Percentiles rank a stretch among this genome's conserved stretches.
Evolutionary conservation across 1,140 invertebrate genomes (phyloP).

Genomic region (Branchinecta lindahli): DNA sequence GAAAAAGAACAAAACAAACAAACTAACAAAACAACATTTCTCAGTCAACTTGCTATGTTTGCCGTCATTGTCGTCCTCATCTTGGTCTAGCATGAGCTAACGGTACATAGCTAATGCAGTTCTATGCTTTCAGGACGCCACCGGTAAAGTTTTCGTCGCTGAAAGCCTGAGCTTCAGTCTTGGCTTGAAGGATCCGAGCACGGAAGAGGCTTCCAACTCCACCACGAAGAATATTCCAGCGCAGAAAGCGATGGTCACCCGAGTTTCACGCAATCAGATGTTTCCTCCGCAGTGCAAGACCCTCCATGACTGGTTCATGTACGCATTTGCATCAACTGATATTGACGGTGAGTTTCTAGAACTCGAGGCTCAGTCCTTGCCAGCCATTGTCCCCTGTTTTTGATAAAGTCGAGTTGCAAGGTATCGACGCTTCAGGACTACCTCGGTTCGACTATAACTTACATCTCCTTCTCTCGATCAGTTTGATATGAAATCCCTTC

Average conservation of each 20-base stretch:
- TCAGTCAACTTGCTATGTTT: too few relatives aligned
- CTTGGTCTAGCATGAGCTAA: too few relatives aligned
- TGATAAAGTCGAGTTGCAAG: too few relatives aligned
- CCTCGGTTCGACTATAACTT: background rate
- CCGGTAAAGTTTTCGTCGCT: background rate
- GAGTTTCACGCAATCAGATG: conserved; percentile 71
- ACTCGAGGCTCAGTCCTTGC: too few relatives aligned
- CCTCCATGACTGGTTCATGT: conserved; percentile 89
- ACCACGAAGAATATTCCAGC: conserved; percentile 43
- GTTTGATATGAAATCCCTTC: too few relatives aligned
- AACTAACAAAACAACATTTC: too few relatives aligned
- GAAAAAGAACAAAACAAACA: too few relatives aligned
- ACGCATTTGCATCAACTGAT: conserved; percentile 82
- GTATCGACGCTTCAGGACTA: background rate
- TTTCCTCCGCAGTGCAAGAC: conserved; percentile 90
- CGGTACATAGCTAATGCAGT: too few relatives aligned
- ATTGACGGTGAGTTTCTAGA: conserved; percentile 54
- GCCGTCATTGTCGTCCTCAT: too few relatives aligned
- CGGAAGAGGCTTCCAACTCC: conserved; percentile 36
- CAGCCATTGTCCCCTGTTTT: too few relatives aligned
- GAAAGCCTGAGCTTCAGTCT: conserved; percentile 59
- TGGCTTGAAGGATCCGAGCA: conserved; percentile 48
- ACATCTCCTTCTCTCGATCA: too few relatives aligned
- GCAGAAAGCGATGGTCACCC: conserved; percentile 74
- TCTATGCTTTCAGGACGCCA: too few relatives aligned